These are phyloP conservation scores for Oxyteleia sp. DNA, from an alignment of 2,888 invertebrate genomes.

Conservation along the genomic window DNA sequence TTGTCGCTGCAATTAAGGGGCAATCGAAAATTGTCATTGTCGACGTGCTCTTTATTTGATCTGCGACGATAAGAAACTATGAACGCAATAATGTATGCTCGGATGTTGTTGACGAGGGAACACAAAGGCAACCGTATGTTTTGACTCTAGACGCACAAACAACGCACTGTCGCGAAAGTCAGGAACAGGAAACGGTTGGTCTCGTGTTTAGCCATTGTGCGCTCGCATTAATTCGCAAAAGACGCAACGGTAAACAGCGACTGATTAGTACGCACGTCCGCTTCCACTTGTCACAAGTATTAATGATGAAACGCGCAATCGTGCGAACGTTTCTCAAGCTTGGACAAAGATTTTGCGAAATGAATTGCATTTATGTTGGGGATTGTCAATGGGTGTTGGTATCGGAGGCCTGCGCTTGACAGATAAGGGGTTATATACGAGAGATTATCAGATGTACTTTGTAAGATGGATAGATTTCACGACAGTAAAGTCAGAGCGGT, in stretches of 20 bases:
- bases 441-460: not conserved
- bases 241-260: constrained; percentile 12
- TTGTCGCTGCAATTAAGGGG: constrained; percentile 48
- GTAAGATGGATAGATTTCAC: too few species aligned
- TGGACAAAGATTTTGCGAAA: constrained; percentile 1
- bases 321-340: constrained; percentile 1
- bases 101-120: constrained; percentile 4
- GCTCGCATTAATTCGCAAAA: constrained; percentile 44
- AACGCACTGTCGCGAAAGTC: constrained; percentile 21
- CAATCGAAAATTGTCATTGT: constrained; percentile 56
- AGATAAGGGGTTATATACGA: not conserved
- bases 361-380: not conserved
- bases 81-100: constrained; percentile 32
- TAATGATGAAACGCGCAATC: constrained; percentile 11
- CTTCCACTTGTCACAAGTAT: constrained; percentile 11
- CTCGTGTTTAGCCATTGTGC: constrained; percentile 34
- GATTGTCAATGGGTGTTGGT: not conserved
- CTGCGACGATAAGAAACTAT: constrained; percentile 36
- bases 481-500: too few species aligned
- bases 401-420: not conserved
- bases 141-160: constrained; percentile 34
- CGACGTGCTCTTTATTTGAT: constrained; percentile 52
- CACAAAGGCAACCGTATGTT: constrained; percentile 28
- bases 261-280: constrained; percentile 33
- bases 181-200: constrained; percentile 53